Conservation (phyloP, 2,888 invertebrate genomes). For the Melipona bicolor region DNA sequence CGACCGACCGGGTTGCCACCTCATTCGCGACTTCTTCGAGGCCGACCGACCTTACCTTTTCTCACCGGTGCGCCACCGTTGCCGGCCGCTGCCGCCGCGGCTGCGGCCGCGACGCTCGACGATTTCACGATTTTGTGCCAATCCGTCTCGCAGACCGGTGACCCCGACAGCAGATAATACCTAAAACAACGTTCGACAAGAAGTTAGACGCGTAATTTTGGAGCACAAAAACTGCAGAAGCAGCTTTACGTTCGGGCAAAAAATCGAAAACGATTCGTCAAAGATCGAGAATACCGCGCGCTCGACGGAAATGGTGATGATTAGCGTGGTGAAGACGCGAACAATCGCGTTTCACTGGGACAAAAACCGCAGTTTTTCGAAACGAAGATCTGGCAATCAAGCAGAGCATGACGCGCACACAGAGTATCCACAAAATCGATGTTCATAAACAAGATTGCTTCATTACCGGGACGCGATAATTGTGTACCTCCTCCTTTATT, state of each 20-base stretch:
- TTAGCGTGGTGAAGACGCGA: not conserved
- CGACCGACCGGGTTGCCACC: constrained; percentile 85
- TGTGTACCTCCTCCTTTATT: constrained; percentile 52
- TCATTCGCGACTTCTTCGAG: constrained; percentile 96
- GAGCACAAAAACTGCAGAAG: too few relatives aligned
- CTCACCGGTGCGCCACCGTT: constrained; percentile 88
- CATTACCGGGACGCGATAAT: constrained; percentile 46
- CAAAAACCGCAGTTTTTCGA: constrained; percentile 13
- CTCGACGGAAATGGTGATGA: not conserved
- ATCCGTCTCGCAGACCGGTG: constrained; percentile 97
- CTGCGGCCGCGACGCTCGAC: constrained; percentile 86
- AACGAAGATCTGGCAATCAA: constrained; percentile 30
- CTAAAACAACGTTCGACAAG: constrained; percentile 81
- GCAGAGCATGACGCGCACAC: constrained; percentile 11
- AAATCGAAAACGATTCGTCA: too few relatives aligned
- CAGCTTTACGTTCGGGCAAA: too few relatives aligned
- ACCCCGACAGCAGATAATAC: constrained; percentile 96
- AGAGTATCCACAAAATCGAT: constrained; percentile 35
- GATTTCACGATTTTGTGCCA: constrained; percentile 95
- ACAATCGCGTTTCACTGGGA: not conserved
- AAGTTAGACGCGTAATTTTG: too few relatives aligned
- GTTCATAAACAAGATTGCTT: constrained; percentile 54
- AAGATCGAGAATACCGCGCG: too few relatives aligned
- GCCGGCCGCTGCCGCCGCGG: constrained; percentile 88
- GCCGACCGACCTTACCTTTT: constrained; percentile 95